Base-by-base conservation (phyloP, 2,888 invertebrate species). In the Anaspis maculata region DNA sequence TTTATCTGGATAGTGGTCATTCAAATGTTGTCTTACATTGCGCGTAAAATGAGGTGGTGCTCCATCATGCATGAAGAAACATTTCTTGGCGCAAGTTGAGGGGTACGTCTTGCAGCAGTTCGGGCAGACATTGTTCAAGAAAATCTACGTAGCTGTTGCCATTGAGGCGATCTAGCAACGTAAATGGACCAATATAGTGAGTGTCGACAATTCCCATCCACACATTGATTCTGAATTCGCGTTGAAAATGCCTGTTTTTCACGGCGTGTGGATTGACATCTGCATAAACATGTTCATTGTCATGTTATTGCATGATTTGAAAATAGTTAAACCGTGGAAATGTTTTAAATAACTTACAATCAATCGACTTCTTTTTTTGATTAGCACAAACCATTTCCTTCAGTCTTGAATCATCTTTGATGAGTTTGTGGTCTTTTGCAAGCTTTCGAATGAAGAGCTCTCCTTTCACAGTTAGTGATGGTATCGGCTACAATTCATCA, bases 11-110 rank as follows among this genome's bases (percentile, higher is more conserved):
- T 21, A 21, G 7, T 21, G 7, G 7, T 21, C 9, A 21, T 21
- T 9, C 21, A 21, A 9, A 21, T 21, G 21, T 7, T 9, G 7
- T 21, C 21, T 21, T 9, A 21, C 21, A 9, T 21, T 21, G 9
- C 7, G 7, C 9, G 21, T 21, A 12, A 11, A 25, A 12, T 25
- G 25, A n/a, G 25, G 11, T 25, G 25, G 25, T 25, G 25, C 25
- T 12, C 25, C 25, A n/a, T 25, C 19, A 19, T 19, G 19, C 19
- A 19, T 19, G 19, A 19, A 19, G 5, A n/a, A 5, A 19, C 19
- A 19, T 19, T 5, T 19, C 9, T 5, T 19, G 5, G 5, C 19
- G 9, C 19, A 19, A 9, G 5, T 9, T 9, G 5, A 19, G 9
- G 5, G 9, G 19, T 6, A 19, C 9, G 9, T 19, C 19, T 6